Percentiles rank a stretch among this genome's conserved stretches.
Evolutionary conservation across 2,113 vertebrate species (phyloP).

Genomic region (Chiloscyllium plagiosum): DNA sequence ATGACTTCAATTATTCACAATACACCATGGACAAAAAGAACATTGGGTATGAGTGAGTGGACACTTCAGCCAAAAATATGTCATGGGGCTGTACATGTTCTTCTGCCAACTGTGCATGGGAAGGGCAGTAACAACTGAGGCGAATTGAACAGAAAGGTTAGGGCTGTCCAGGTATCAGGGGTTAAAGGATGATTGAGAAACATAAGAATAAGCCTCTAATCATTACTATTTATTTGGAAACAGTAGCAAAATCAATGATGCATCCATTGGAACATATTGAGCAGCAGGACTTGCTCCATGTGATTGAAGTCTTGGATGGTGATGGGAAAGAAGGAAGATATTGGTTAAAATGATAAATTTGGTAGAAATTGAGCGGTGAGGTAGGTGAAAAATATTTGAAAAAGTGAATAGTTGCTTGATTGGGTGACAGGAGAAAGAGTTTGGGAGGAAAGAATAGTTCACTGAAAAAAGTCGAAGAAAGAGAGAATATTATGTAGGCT

Average conservation of each 20-base stretch:
- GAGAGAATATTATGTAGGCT: background rate
- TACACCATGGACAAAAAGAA: background rate
- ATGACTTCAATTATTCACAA: background rate
- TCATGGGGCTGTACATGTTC: background rate
- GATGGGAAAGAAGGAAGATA: background rate
- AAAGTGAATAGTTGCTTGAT: background rate
- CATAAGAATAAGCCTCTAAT: background rate
- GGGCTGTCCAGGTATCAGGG: background rate
- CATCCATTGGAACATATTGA: background rate
- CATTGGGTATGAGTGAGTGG: background rate
- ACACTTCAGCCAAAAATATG: background rate
- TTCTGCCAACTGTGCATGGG: background rate
- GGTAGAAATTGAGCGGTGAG: background rate
- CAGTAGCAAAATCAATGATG: background rate
- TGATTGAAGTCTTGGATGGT: background rate
- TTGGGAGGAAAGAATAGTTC: background rate
- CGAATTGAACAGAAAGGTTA: background rate
- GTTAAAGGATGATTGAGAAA: no score
- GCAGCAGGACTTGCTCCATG: background rate
- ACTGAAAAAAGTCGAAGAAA: background rate
- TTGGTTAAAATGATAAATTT: background rate
- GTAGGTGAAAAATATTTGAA: background rate
- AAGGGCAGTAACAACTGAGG: background rate
- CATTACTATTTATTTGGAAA: background rate
- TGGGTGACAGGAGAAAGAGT: background rate